These are phyloP conservation scores for Drosophila sturtevanti DNA, from an alignment of 1,140 invertebrate species.

Conservation along the genomic window DNA sequence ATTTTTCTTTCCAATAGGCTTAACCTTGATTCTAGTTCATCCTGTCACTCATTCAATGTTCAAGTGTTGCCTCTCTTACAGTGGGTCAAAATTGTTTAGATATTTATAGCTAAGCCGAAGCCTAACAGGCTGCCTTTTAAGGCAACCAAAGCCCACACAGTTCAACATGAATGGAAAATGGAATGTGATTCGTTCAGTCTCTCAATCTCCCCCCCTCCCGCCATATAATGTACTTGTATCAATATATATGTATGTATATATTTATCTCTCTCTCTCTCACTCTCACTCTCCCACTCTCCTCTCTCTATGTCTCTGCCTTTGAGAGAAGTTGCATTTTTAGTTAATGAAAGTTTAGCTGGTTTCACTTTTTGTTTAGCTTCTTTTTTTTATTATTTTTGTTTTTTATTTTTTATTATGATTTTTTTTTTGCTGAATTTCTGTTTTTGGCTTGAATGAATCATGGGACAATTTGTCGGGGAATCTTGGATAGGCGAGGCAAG, in stretches of 20 bases:
- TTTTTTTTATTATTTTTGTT: conserved; percentile 6
- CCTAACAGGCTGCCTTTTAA: conserved; percentile 42
- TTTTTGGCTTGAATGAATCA: conserved; percentile 45
- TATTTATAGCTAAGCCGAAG: background rate
- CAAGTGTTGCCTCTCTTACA: background rate
- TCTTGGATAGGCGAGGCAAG: conserved; percentile 27
- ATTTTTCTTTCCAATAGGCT: no score
- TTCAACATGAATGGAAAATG: conserved; percentile 31
- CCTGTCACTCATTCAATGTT: background rate
- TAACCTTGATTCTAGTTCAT: no score
- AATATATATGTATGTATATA: no score
- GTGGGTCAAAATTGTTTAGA: background rate
- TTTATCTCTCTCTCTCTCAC: background rate
- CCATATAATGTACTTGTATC: no score
- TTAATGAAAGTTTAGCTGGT: conserved; percentile 59
- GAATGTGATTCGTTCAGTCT: conserved; percentile 12
- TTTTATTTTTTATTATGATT: conserved; percentile 17
- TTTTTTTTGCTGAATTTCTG: conserved; percentile 12
- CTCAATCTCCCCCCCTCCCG: background rate
- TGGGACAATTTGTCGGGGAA: background rate
- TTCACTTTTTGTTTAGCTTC: conserved; percentile 43
- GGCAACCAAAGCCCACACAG: conserved; percentile 37
- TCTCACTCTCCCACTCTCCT: background rate
- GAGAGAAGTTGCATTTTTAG: conserved; percentile 27
- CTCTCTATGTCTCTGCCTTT: background rate